Evolutionary conservation across 2,113 vertebrate genomes (phyloP).

Genomic region (Chloropsis cyanopogon): DNA sequence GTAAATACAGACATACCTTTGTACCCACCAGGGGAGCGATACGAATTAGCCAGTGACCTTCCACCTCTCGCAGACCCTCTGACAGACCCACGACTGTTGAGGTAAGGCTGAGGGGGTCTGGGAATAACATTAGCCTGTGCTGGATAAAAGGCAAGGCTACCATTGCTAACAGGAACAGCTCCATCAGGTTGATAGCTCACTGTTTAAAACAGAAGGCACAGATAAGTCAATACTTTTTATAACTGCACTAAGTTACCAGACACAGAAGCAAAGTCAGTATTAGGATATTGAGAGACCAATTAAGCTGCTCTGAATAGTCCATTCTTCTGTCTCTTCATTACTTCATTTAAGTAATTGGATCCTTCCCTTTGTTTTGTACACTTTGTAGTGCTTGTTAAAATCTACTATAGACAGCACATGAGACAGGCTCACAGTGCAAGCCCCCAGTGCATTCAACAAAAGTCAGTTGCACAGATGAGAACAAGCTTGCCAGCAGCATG

Average conservation of each 20-base stretch:
- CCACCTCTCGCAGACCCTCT: conserved; percentile 83
- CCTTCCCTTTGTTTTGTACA: not conserved
- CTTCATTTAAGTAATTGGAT: not conserved
- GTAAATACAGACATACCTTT: conserved; percentile 75
- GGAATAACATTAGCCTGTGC: conserved; percentile 73
- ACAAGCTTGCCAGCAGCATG: not conserved
- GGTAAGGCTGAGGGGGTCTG: conserved; percentile 78
- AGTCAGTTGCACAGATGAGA: not conserved
- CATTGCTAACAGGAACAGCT: conserved; percentile 74
- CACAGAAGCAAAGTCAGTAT: not conserved
- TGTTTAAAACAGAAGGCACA: conserved; percentile 41
- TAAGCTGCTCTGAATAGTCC: not conserved
- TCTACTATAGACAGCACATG: not conserved
- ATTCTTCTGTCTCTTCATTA: not conserved
- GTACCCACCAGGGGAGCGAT: conserved; percentile 79
- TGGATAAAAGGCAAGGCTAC: conserved; percentile 80
- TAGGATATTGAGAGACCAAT: not conserved
- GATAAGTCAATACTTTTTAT: not conserved
- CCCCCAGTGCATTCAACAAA: not conserved
- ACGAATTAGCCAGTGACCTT: conserved; percentile 76
- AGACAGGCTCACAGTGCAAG: not conserved
- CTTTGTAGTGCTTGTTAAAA: not conserved
- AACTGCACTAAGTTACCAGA: not conserved
- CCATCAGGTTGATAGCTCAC: conserved; percentile 78
- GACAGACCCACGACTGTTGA: conserved; percentile 75